A percentile compares a stretch with the other conserved stretches of the same genome.
Evolutionary conservation across 2,113 vertebrate genomes (phyloP).

Genomic region (Eubucco bourcierii): DNA sequence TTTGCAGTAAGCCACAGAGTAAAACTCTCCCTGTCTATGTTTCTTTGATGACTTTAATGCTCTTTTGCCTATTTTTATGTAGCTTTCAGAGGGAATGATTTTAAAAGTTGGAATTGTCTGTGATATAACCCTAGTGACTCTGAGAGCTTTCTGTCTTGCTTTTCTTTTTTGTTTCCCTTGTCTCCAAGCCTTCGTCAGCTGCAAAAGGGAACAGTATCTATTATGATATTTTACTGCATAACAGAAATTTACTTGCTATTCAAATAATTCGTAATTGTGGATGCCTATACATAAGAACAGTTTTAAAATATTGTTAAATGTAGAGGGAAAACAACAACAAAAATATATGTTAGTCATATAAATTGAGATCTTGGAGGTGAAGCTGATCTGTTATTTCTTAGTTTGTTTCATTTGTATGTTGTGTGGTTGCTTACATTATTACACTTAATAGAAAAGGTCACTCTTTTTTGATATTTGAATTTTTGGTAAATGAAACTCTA

Average conservation of each 20-base stretch:
- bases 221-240: neutral
- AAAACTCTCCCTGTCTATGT: neutral
- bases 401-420: neutral
- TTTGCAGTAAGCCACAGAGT: neutral
- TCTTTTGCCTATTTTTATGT: constrained; percentile 46
- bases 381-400: neutral
- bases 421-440: neutral
- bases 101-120: constrained; percentile 35
- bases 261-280: neutral
- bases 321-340: neutral
- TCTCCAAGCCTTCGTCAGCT: neutral
- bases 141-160: neutral
- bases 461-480: neutral
- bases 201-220: neutral
- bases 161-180: neutral
- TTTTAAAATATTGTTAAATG: neutral
- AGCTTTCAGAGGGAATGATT: constrained; percentile 37
- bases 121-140: neutral
- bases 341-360: neutral
- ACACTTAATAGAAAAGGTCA: neutral
- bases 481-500: neutral
- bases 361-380: neutral
- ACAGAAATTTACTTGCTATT: constrained; percentile 13
- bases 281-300: neutral
- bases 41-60: constrained; percentile 17